Evolutionary conservation across 1,140 invertebrate genomes (phyloP), one percentile per base, ranked within the genome.

Genomic region (Vanessa tameamea): DNA sequence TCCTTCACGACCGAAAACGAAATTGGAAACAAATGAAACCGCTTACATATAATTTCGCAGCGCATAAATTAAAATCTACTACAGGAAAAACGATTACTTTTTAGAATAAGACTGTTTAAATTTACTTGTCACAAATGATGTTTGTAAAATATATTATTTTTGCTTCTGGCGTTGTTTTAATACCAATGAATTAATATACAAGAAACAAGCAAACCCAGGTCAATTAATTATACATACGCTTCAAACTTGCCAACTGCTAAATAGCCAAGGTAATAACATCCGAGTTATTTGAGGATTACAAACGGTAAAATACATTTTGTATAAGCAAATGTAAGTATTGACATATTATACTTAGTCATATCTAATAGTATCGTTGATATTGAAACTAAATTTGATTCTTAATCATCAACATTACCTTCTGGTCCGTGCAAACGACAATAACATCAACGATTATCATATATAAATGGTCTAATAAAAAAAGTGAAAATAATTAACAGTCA

Each of bases 241-340:
- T 16, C 57, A 26, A 31, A 59, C 26, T 13, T 61, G 57, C 31
- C 57, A 61, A 61, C 23, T 31, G 15, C 20, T n/a, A 31, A 61
- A 61, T 37, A 61, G 26, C 57, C 57, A 31, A 61, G 57, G 57
- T 61, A 61, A 57, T 37, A 61, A 61, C 31, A 61, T 37, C 31
- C 57, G 57, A 31, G 57, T 26, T 61, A 61, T 61, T 61, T 37
- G 57, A 61, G 20, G 23, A 61, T 57, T 26, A 23, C 55, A 23
- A 57, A 57, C 53, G 20, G 20, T 57, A 57, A 20, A 57, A 57
- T 57, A 57, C 23, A 31, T 37, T 61, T 61, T 14, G 57, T 37
- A 61, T 61, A n/a, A 37, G 26, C 11, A 61, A 7, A 14, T 31
- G 26, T 31, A 6, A 6, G 13, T 43, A 43, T 43, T 43, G 37